Evolutionary conservation across 2,888 invertebrate genomes (phyloP), one percentile per base, ranked within the genome.

Genomic region (Athalia circularis): DNA sequence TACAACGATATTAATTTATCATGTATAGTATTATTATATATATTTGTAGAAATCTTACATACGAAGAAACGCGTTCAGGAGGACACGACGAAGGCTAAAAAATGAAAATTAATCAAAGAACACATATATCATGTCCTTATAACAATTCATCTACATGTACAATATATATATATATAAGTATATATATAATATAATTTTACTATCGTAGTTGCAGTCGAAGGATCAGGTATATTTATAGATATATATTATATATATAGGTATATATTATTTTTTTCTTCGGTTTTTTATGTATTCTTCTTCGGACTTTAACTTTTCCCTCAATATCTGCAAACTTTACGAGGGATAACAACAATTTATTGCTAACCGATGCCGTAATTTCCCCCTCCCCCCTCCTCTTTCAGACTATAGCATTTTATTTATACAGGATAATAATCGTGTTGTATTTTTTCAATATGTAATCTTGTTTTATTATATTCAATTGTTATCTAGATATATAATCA

Each of bases 271-370:
- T 50, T 50, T 50, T 29, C 29, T 29, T 29, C 29, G 29, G 29
- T 29, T 29, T 29, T 29, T n/a, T 50, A 67, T 15, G 50, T 9
- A 50, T 48, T 9, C 9, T 15, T 4, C 15, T 50, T 15, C 50
- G 9, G 47, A n/a, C 11, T 15, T 43, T 15, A 15, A 67, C 48
- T 9, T 67, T 13, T 67, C 50, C 50, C 48, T 50, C 15, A 50
- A 8, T 3, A 50, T 5, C 48, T 29, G 29, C 29, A 29, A 1
- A 0, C 29, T 29, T 29, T 29, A 29, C 67, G 67, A 50, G 50
- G 7, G 50, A 67, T 67, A 50, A 67, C 50, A 67, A 67, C 67
- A 50, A 50, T 15, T 50, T 67, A 67, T 67, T 67, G 67, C 67
- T 67, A 67, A 15, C 50, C 50, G 67, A 29, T 29, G 29, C 29